Percentiles rank a stretch among this genome's conserved stretches.
Conservation (phyloP, 2,888 invertebrate species). For the Xanthorhoe designata region DNA sequence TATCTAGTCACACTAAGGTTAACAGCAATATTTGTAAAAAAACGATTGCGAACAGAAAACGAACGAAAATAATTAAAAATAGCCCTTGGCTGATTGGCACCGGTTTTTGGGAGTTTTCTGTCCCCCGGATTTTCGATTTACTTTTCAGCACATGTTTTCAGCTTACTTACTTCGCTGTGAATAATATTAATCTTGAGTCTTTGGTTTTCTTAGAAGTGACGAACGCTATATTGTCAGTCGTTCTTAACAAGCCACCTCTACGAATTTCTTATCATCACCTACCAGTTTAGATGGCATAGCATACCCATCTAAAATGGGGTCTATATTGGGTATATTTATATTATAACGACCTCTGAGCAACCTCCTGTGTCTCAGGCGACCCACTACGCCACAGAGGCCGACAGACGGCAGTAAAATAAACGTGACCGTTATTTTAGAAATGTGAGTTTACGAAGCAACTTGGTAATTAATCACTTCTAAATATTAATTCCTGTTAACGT, state of each 20-base stretch:
- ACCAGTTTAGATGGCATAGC: too few species aligned
- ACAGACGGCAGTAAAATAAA: neutral
- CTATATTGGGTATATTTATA: too few species aligned
- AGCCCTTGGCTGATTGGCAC: too few species aligned
- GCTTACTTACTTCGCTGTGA: constrained; percentile 19
- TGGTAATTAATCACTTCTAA: constrained; percentile 72
- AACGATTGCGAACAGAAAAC: too few species aligned
- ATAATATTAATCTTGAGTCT: constrained; percentile 26
- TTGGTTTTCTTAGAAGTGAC: neutral
- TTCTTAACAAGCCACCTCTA: neutral
- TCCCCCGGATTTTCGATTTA: neutral
- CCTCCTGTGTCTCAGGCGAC: too few species aligned
- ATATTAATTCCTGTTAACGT: constrained; percentile 52
- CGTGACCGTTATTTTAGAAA: neutral
- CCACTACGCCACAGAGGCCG: too few species aligned
- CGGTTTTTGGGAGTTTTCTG: too few species aligned
- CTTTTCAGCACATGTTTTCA: constrained; percentile 19
- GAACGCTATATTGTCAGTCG: neutral
- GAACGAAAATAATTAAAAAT: too few species aligned
- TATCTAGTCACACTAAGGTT: too few species aligned
- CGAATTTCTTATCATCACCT: neutral
- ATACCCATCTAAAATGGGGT: too few species aligned
- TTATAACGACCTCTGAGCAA: too few species aligned
- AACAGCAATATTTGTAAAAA: too few species aligned
- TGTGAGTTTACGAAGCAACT: constrained; percentile 13